Base-by-base conservation (phyloP, 2,888 invertebrate genomes). In the Podotricha telesiphe region DNA sequence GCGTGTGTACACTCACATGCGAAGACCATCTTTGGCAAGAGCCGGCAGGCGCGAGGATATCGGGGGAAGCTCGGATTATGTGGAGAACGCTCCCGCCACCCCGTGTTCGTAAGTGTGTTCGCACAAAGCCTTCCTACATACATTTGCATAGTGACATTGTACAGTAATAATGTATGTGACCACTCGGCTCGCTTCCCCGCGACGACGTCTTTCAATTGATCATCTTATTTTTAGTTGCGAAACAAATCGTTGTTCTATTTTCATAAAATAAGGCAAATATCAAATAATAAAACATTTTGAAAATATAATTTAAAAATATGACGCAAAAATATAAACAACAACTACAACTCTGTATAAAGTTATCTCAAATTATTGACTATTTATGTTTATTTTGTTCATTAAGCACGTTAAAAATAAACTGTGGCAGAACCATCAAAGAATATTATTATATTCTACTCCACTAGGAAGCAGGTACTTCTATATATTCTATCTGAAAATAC, bases 61-160 rank as follows among this genome's bases (percentile, higher is more conserved):
- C 86, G 85, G 78, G 74, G 75, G 83, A 82, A 84, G 85, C 84
- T 64, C 59, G 86, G 89, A 91, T 92, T 91, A 90, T 89, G 87
- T 84, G 87, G 88, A 89, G 91, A 86, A 80, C 79, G 78, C 85
- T 77, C 83, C 89, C 86, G 82, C 85, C 85, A 78, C 87, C 87
- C 87, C 87, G 85, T 87, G 89, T 89, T 89, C 90, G 89, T 89
- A 91, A 91, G 91, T 91, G 89, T 90, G 91, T 89, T 90, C 86
- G 90, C 90, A 91, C 91, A 91, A 90, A 90, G 89, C 77, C 76
- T 76, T 77, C 78, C 76, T 77, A 90, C 90, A 92, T 92, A 93
- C 91, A 93, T 93, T 92, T 93, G 92, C 92, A 93, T 93, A 91
- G 92, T 89, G 91, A 91, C 90, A 91, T 88, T 90, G 89, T 91